These are phyloP conservation scores for Pseudopodoces humilis DNA, from an alignment of 2,113 vertebrate species.

Conservation along the genomic window DNA sequence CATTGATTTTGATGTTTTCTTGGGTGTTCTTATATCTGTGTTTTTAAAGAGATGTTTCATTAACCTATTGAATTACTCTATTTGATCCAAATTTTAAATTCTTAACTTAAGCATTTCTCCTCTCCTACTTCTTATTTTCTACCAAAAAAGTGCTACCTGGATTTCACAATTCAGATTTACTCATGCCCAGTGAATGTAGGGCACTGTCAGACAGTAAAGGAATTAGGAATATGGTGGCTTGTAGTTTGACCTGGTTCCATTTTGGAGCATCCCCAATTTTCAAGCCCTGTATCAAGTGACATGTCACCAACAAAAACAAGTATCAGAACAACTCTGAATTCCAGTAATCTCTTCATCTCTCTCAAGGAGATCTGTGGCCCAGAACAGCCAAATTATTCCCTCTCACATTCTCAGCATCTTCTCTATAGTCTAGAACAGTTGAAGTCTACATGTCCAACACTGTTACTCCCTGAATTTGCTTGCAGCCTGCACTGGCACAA, in stretches of 20 bases:
- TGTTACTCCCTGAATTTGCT: background rate
- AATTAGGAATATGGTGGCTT: background rate
- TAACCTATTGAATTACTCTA: background rate
- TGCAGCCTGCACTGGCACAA: background rate
- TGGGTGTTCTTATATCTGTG: background rate
- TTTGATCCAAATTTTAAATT: background rate
- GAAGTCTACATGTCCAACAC: background rate
- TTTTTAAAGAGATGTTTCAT: background rate
- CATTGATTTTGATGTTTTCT: background rate
- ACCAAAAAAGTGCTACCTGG: background rate
- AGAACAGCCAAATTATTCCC: background rate
- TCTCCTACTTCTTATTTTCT: background rate
- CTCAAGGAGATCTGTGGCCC: background rate
- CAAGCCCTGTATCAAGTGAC: background rate
- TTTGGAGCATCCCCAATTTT: background rate
- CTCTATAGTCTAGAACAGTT: background rate
- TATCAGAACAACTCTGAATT: background rate
- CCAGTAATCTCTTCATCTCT: background rate
- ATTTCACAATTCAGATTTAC: background rate
- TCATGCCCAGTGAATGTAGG: background rate
- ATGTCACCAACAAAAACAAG: background rate
- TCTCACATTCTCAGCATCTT: background rate
- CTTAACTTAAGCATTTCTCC: background rate
- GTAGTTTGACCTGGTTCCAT: background rate
- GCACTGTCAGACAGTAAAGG: background rate